Percentiles rank a stretch among this genome's conserved stretches.
Conservation (phyloP, 2,113 vertebrate species). For the Hippocampus comes region DNA sequence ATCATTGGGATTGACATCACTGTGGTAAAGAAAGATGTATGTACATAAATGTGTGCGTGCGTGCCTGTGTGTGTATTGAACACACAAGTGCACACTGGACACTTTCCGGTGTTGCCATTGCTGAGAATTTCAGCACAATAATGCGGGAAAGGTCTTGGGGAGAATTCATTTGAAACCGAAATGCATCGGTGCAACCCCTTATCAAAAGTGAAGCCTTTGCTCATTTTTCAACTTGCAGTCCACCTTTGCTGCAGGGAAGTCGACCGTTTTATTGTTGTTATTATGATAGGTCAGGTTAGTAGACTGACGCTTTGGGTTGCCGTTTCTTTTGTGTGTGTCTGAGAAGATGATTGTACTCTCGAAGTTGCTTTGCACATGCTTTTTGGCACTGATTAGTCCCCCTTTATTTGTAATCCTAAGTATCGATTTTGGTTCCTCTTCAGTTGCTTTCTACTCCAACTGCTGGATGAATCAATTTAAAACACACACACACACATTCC, state of each 20-base stretch:
- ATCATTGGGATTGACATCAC: slow-evolving; percentile 68
- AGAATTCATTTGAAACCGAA: slow-evolving; percentile 44
- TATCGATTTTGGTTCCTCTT: neutral
- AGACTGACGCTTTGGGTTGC: slow-evolving; percentile 28
- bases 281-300: slow-evolving; percentile 12
- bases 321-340: slow-evolving; percentile 25
- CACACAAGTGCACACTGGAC: slow-evolving; percentile 34
- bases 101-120: slow-evolving; percentile 39
- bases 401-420: no score
- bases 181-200: slow-evolving; percentile 68
- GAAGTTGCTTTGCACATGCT: no score
- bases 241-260: slow-evolving; percentile 21
- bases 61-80: slow-evolving; percentile 2
- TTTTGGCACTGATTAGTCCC: no score
- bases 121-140: slow-evolving; percentile 44
- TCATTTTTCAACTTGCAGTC: slow-evolving; percentile 18
- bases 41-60: slow-evolving; percentile 8
- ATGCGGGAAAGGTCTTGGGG: slow-evolving; percentile 18
- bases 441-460: neutral
- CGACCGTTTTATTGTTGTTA: slow-evolving; percentile 4
- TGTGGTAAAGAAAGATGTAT: slow-evolving; percentile 59
- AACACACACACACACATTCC: neutral
- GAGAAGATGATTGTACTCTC: no score
- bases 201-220: slow-evolving; percentile 47
- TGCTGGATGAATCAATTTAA: neutral